phyloP scores from a whole-genome alignment of 1,140 invertebrate species.

The Cydia amplana region DNA sequence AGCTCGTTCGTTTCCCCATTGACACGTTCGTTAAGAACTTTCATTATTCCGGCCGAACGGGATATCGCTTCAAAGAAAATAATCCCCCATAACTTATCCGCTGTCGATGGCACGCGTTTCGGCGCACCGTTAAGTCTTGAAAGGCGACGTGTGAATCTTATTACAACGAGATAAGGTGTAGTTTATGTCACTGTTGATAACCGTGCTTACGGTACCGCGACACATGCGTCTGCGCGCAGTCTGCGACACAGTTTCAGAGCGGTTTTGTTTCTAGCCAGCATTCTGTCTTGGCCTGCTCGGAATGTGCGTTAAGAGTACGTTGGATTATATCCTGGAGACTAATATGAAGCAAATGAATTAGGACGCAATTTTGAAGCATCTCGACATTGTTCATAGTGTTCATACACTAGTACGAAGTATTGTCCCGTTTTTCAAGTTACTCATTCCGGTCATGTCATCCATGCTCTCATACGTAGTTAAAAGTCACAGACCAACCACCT shows the following conservation, averaged over 20 bases:
- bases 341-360: not conserved
- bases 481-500: too few relatives aligned
- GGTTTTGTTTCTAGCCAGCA: conserved; percentile 8
- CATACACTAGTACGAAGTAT: too few relatives aligned
- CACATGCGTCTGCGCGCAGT: conserved; percentile 14
- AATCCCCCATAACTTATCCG: conserved; percentile 16
- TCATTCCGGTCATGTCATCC: too few relatives aligned
- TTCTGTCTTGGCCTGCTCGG: not conserved
- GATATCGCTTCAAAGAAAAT: conserved; percentile 12
- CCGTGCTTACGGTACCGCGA: conserved; percentile 7
- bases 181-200: not conserved
- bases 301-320: not conserved
- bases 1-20: not conserved
- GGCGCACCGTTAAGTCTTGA: not conserved
- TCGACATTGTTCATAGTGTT: too few relatives aligned
- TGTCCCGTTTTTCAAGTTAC: too few relatives aligned
- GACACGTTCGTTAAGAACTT: not conserved
- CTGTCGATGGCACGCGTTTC: conserved; percentile 12
- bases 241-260: conserved; percentile 18
- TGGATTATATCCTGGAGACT: not conserved
- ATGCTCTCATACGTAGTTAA: too few relatives aligned
- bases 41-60: not conserved
- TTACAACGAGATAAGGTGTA: not conserved
- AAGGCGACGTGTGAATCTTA: not conserved
- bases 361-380: too few relatives aligned